A percentile compares a stretch with the other conserved stretches of the same genome.
Conservation (phyloP, 2,797 vertebrate species). For the Pseudopleuronectes americanus region DNA sequence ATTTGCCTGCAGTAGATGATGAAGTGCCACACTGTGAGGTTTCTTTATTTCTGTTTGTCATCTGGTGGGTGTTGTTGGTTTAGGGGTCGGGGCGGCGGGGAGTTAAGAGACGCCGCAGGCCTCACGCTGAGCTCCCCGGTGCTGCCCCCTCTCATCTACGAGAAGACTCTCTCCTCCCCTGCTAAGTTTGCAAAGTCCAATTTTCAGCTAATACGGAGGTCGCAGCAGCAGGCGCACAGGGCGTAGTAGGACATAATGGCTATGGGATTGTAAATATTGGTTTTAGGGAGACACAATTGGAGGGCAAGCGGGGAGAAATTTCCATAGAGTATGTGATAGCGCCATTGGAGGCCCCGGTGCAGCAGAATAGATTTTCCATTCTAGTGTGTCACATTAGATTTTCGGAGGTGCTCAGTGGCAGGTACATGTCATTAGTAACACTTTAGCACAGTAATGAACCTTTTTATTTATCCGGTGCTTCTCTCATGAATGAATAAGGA, state of each 20-base stretch:
- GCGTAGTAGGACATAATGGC: constrained; percentile 99
- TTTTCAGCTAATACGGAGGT: constrained; percentile 97
- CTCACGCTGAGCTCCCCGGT: constrained; percentile 66
- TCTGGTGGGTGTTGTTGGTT: constrained; percentile 47
- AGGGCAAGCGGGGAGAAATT: constrained; percentile 88
- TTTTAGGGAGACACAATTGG: constrained; percentile 93
- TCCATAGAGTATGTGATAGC: constrained; percentile 84
- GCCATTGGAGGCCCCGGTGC: constrained; percentile 80
- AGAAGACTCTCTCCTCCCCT: constrained; percentile 72
- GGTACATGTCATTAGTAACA: constrained; percentile 99
- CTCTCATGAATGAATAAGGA: constrained; percentile 99
- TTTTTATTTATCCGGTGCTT: constrained; percentile 96
- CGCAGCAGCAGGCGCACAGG: constrained; percentile 92
- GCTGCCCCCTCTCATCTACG: constrained; percentile 61
- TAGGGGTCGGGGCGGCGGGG: constrained; percentile 26
- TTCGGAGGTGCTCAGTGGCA: constrained; percentile 97
- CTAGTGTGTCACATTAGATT: constrained; percentile 98
- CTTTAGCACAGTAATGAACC: constrained; percentile 97
- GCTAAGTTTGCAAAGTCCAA: constrained; percentile 90
- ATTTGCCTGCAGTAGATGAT: constrained; percentile 15
- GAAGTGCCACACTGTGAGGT: constrained; percentile 21
- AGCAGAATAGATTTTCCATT: constrained; percentile 91
- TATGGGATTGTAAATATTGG: constrained; percentile 97
- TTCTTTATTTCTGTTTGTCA: constrained; percentile 40
- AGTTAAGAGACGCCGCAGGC: constrained; percentile 43